Base-by-base conservation (phyloP, 2,888 invertebrate species). In the Drosophila anomelani region DNA sequence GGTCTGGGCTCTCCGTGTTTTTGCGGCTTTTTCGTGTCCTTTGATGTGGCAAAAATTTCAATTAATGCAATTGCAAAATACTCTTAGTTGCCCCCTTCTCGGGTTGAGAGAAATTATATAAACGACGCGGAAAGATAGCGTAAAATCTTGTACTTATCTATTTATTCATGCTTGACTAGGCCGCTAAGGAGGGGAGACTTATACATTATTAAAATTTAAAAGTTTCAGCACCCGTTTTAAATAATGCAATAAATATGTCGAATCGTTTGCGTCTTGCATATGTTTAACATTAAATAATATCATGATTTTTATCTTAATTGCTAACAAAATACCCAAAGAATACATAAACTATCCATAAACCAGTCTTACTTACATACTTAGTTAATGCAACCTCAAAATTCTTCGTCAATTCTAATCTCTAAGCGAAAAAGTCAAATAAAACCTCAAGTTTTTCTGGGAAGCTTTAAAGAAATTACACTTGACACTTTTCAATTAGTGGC, bases 401-500 rank as follows among this genome's bases (percentile, higher is more conserved):
- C 36, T 23, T 54, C n/a, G 13, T 12, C 29, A 20, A 36, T 26
- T 32, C 26, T 26, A 26, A 26, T 26, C 12, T 26, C 39, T 15
- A 60, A 43, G 34, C 39, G 0, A 32, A 41, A 23, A 58, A 23
- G 59, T 23, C 38, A 47, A 29, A 13, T 9, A 41, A 29, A 66
- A 67, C 54, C 71, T 75, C 80, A 62, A 54, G 8, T 9, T 62
- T 80, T 75, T 75, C 72, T 74, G 70, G 59, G 49, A 63, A 80
- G 83, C 85, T 86, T 86, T 84, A 78, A 84, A 84, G 87, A 79
- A 86, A 75, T 78, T 83, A 79, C 71, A 79, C 82, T 81, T 90
- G 90, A 86, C 90, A 84, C 89, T 86, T 86, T 86, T 86, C 89
- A 86, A 86, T 90, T 86, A 86, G 90, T 84, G 76, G 46, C 58